phyloP scores from a whole-genome alignment of 2,888 invertebrate species.

The Sisyra nigra region DNA sequence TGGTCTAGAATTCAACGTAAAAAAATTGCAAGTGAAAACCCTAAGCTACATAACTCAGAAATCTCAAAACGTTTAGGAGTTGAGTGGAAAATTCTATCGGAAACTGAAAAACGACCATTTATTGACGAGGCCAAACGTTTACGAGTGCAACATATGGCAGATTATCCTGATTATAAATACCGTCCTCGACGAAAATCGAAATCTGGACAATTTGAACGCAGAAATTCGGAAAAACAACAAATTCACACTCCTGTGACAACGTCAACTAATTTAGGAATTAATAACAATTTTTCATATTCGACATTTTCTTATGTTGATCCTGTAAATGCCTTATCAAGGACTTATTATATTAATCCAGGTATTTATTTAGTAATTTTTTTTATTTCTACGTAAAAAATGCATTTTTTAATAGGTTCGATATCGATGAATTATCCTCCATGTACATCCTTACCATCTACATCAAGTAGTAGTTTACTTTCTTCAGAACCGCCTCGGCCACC shows the following conservation, averaged over 20 bases:
- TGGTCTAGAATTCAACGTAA: slow-evolving; percentile 64
- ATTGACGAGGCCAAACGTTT: slow-evolving; percentile 72
- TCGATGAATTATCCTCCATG: no score
- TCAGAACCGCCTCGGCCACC: no score
- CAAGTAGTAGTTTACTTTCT: no score
- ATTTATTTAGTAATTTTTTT: background rate
- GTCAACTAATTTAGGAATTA: background rate
- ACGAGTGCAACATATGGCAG: slow-evolving; percentile 6
- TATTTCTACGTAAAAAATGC: no score
- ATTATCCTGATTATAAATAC: slow-evolving; percentile 7
- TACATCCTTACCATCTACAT: no score
- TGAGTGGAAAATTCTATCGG: slow-evolving; percentile 71
- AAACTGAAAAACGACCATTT: slow-evolving; percentile 67
- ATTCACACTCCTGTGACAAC: background rate
- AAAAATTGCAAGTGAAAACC: slow-evolving; percentile 70
- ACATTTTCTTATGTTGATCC: background rate
- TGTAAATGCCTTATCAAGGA: background rate
- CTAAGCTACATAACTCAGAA: slow-evolving; percentile 60
- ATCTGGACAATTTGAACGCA: slow-evolving; percentile 15
- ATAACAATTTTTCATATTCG: background rate
- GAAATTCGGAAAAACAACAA: background rate
- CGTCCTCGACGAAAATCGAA: slow-evolving; percentile 35
- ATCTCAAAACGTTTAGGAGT: slow-evolving; percentile 70
- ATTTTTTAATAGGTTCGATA: no score
- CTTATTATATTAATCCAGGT: slow-evolving; percentile 4